Conservation (phyloP, 92 coral and sea anemone genomes). For the Paragorgia papillata region DNA sequence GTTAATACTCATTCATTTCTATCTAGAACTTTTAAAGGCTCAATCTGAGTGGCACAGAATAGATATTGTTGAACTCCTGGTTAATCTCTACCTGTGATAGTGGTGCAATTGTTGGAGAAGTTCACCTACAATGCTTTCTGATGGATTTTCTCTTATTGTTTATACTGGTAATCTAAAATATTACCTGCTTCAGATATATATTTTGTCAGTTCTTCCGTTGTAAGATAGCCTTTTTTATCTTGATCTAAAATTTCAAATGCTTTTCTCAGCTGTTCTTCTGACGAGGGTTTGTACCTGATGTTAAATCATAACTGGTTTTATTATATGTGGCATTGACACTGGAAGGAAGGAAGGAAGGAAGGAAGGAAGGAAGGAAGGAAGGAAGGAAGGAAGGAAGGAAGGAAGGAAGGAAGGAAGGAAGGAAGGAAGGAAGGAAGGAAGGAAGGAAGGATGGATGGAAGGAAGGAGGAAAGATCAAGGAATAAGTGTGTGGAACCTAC, state of each 20-base stretch:
- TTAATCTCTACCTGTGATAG: too few relatives aligned
- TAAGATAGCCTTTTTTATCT: conserved; percentile 87
- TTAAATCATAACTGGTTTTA: not conserved
- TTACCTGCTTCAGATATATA: conserved; percentile 95
- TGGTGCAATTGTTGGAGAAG: too few relatives aligned
- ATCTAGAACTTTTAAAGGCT: too few relatives aligned
- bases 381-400: too few relatives aligned
- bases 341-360: not conserved
- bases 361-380: not conserved
- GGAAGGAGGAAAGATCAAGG: not conserved
- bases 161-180: too few relatives aligned
- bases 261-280: conserved; percentile 93
- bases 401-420: not conserved
- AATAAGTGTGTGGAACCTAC: conserved; percentile 31
- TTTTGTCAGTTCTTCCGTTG: conserved; percentile 95
- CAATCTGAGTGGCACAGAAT: too few relatives aligned
- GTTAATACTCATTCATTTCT: too few relatives aligned
- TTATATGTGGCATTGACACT: not conserved
- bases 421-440: not conserved
- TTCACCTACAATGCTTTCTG: too few relatives aligned
- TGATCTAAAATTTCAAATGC: conserved; percentile 99
- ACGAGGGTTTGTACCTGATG: conserved; percentile 80
- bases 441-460: not conserved
- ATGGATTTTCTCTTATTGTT: too few relatives aligned
- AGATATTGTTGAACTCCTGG: too few relatives aligned